Conservation (phyloP, 2,797 vertebrate genomes). For the Galago senegalensis region DNA sequence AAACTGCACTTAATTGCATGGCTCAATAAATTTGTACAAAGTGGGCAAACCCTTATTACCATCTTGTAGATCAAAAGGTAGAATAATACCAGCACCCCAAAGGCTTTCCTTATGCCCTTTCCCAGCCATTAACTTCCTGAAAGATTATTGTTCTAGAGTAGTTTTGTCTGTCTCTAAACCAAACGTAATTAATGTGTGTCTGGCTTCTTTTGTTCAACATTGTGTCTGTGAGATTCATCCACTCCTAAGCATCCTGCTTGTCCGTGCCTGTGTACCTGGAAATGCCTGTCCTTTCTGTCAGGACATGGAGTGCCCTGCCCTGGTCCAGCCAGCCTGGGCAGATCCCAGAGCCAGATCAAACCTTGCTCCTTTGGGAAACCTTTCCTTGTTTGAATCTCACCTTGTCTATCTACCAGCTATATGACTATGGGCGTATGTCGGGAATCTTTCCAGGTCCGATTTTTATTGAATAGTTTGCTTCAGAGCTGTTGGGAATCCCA, state of each 20-base stretch:
- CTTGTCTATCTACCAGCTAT: background rate
- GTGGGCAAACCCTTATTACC: background rate
- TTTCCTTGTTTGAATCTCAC: conserved; percentile 24
- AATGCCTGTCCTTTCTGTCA: conserved; percentile 22
- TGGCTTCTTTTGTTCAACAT: background rate
- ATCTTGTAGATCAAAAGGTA: background rate
- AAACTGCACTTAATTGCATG: background rate
- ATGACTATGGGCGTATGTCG: background rate
- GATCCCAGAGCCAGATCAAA: conserved; percentile 11
- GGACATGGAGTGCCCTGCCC: background rate
- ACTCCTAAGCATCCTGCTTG: background rate
- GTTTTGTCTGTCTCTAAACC: background rate
- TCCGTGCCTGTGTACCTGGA: background rate
- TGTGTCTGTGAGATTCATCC: background rate
- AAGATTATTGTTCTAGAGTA: background rate
- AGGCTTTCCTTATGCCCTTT: background rate
- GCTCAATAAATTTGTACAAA: background rate
- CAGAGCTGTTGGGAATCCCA: conserved; percentile 54
- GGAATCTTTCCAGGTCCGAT: background rate
- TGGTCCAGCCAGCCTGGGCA: conserved; percentile 20
- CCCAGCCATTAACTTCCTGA: background rate
- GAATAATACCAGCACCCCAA: background rate
- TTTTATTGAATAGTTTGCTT: conserved; percentile 47
- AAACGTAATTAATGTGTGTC: background rate
- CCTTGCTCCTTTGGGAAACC: background rate